These are phyloP conservation scores for Lithobates sylvaticus DNA, from an alignment of 2,797 vertebrate species.

Conservation along the genomic window DNA sequence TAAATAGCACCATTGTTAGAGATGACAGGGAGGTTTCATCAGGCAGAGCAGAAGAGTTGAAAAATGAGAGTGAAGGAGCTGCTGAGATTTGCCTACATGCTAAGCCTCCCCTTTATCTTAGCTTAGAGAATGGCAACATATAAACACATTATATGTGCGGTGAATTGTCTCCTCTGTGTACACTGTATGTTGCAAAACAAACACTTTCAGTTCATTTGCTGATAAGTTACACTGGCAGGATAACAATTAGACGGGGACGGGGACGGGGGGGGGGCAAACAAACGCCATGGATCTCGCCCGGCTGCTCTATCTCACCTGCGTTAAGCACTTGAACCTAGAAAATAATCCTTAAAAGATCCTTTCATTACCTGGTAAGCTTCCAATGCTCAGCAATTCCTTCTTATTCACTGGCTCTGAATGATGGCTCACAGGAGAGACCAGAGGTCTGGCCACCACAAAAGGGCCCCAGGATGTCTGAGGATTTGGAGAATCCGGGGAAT, in stretches of 20 bases:
- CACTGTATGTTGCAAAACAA: slow-evolving; percentile 24
- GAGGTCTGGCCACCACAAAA: slow-evolving; percentile 33
- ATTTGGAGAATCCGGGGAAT: slow-evolving; percentile 22
- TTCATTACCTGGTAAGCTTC: slow-evolving; percentile 31
- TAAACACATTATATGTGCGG: slow-evolving; percentile 44
- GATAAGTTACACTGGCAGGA: slow-evolving; percentile 12
- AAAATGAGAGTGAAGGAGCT: slow-evolving; percentile 25
- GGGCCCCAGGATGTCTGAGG: slow-evolving; percentile 44
- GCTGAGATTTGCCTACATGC: slow-evolving; percentile 17
- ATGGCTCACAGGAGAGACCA: slow-evolving; percentile 37
- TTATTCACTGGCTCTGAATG: slow-evolving; percentile 35
- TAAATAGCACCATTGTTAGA: slow-evolving; percentile 1
- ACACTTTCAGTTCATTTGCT: slow-evolving; percentile 25
- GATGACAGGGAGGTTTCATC: slow-evolving; percentile 36
- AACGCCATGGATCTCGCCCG: neutral
- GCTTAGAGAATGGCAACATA: slow-evolving; percentile 25
- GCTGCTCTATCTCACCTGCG: slow-evolving; percentile 12
- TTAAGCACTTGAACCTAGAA: slow-evolving; percentile 24
- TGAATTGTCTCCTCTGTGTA: slow-evolving; percentile 19
- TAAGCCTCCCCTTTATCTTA: slow-evolving; percentile 18
- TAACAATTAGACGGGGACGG: slow-evolving; percentile 29
- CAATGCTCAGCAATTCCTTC: slow-evolving; percentile 16
- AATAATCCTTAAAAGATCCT: slow-evolving; percentile 41
- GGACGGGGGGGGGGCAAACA: neutral
- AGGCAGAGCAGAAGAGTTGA: slow-evolving; percentile 8